Evolutionary conservation across 2,888 invertebrate genomes (phyloP).

Genomic region (Hirtodrosophila confusa): DNA sequence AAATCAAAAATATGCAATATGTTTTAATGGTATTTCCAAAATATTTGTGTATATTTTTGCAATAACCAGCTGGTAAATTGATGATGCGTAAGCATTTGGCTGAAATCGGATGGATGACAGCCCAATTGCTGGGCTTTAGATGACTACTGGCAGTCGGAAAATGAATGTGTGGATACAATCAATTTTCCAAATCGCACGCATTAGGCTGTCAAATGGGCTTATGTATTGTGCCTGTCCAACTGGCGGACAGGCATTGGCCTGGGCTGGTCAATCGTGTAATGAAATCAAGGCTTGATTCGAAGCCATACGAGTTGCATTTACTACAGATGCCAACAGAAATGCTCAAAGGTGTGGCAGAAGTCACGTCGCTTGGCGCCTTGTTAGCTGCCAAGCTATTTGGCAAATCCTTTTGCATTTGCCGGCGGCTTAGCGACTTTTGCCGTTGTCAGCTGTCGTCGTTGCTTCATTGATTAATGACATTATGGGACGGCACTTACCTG

Average conservation of each 20-base stretch:
- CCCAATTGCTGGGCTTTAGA: constrained; percentile 10
- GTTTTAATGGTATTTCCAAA: too few species aligned
- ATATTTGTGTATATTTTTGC: too few species aligned
- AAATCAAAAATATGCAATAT: too few species aligned
- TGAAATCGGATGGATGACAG: neutral
- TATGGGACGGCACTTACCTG: constrained; percentile 18
- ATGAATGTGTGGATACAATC: constrained; percentile 55
- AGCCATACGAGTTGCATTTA: constrained; percentile 27
- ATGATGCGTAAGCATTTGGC: constrained; percentile 38
- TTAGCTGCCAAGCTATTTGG: constrained; percentile 27
- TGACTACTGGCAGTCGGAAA: constrained; percentile 21
- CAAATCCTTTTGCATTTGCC: constrained; percentile 43
- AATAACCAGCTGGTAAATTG: constrained; percentile 32
- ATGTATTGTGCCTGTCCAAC: neutral
- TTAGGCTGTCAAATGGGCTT: constrained; percentile 57
- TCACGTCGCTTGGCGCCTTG: constrained; percentile 27
- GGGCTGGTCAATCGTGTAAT: constrained; percentile 35
- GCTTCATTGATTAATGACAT: constrained; percentile 63
- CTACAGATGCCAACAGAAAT: constrained; percentile 4
- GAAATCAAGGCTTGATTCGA: constrained; percentile 54
- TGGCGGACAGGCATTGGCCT: neutral
- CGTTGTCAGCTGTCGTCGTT: constrained; percentile 27
- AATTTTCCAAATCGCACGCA: constrained; percentile 63
- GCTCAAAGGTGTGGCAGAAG: constrained; percentile 3
- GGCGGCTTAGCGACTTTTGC: constrained; percentile 34